Conservation (phyloP, 2,797 vertebrate genomes). For the Danio albolineatus region DNA sequence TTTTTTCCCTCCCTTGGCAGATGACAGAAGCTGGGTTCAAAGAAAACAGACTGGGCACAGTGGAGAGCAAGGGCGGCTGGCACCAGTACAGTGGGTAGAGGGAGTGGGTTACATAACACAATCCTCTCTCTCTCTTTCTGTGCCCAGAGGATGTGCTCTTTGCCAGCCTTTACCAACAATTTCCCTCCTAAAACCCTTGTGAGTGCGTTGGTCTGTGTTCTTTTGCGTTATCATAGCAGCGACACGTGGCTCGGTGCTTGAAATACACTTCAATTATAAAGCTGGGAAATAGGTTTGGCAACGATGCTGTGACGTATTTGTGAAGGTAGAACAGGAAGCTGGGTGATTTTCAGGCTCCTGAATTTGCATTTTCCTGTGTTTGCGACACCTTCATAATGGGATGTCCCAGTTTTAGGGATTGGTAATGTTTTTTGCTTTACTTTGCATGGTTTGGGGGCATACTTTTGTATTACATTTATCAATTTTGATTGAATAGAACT, state of each 20-base stretch:
- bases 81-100: constrained; percentile 45
- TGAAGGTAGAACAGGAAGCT: constrained; percentile 24
- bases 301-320: constrained; percentile 11
- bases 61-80: constrained; percentile 52
- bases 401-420: constrained; percentile 18
- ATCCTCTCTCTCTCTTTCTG: constrained; percentile 26
- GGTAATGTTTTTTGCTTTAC: neutral
- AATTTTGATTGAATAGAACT: neutral
- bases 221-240: constrained; percentile 21
- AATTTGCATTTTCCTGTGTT: constrained; percentile 3
- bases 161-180: constrained; percentile 32
- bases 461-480: neutral
- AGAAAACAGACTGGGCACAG: constrained; percentile 56
- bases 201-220: constrained; percentile 23
- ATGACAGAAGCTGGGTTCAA: constrained; percentile 54
- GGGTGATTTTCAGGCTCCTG: neutral
- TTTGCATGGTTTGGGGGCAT: neutral
- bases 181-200: constrained; percentile 22
- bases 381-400: neutral
- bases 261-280: constrained; percentile 27
- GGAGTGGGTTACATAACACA: constrained; percentile 51
- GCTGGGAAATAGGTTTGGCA: constrained; percentile 34
- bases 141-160: constrained; percentile 28
- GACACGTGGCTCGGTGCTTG: constrained; percentile 17
- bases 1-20: constrained; percentile 37